Evolutionary conservation across 1,140 invertebrate species (phyloP).

Genomic region (Ostrea edulis): DNA sequence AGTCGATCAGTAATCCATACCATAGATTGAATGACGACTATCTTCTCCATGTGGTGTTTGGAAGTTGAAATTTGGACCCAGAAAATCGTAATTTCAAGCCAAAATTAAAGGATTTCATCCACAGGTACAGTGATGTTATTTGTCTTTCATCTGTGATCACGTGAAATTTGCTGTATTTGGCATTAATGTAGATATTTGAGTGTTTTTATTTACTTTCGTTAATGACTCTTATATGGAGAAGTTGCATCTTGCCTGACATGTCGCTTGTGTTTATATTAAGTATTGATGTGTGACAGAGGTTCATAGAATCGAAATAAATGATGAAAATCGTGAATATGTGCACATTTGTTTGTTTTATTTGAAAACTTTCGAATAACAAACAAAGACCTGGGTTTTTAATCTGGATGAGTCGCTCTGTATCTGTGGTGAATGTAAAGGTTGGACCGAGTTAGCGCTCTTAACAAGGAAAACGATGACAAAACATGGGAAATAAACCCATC

Average conservation of each 20-base stretch:
- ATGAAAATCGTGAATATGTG: neutral
- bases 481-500: conserved; percentile 6
- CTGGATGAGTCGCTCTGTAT: neutral
- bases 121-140: neutral
- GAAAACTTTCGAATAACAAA: conserved; percentile 10
- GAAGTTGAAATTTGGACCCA: conserved; percentile 24
- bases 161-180: neutral
- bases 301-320: neutral
- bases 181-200: neutral
- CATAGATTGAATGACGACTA: conserved; percentile 25
- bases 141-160: neutral
- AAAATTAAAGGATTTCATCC: neutral
- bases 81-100: conserved; percentile 26
- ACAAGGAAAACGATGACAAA: conserved; percentile 12
- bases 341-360: neutral
- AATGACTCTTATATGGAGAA: conserved; percentile 33
- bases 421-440: neutral
- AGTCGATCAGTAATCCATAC: conserved; percentile 23
- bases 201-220: conserved; percentile 27
- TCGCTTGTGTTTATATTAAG: conserved; percentile 16
- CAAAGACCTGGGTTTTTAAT: conserved; percentile 8
- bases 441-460: conserved; percentile 6
- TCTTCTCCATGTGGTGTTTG: conserved; percentile 27
- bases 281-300: neutral
- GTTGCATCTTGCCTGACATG: conserved; percentile 20